These are phyloP conservation scores for Hipposideros armiger DNA, from an alignment of 2,113 vertebrate species.

Conservation along the genomic window DNA sequence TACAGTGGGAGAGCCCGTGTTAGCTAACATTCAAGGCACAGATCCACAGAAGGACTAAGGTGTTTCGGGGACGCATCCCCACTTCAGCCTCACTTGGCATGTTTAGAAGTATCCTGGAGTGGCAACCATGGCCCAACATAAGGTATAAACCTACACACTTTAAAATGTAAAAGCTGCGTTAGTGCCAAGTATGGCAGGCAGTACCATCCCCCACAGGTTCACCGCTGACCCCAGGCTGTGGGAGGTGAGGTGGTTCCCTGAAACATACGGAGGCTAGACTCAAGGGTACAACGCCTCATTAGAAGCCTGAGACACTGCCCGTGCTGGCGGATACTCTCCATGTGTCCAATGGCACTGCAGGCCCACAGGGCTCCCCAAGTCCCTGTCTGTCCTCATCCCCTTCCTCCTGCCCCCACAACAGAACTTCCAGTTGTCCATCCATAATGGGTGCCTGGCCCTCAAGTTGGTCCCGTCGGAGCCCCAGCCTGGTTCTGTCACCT, in stretches of 20 bases:
- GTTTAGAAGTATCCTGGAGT: background rate
- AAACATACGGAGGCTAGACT: background rate
- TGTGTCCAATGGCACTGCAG: background rate
- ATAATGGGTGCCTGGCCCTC: background rate
- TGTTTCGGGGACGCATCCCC: accelerated
- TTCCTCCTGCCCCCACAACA: background rate
- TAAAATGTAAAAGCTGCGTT: background rate
- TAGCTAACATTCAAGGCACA: background rate
- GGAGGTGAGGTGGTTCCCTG: background rate
- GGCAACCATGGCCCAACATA: too few relatives aligned
- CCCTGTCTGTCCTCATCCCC: background rate
- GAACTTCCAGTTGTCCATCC: background rate
- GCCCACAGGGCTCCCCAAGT: background rate
- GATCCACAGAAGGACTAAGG: background rate
- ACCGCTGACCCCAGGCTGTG: background rate
- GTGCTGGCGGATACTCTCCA: accelerated
- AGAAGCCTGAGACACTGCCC: accelerated
- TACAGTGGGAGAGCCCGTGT: background rate
- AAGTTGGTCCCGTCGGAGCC: background rate
- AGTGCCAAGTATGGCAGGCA: background rate
- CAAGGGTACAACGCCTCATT: background rate
- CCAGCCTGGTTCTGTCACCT: background rate
- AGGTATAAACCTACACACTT: background rate
- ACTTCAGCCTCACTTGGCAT: accelerated
- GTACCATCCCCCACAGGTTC: background rate